Percentiles rank a stretch among this genome's conserved stretches.
phyloP scores from a whole-genome alignment of 2,113 vertebrate genomes.

The Panthera tigris region DNA sequence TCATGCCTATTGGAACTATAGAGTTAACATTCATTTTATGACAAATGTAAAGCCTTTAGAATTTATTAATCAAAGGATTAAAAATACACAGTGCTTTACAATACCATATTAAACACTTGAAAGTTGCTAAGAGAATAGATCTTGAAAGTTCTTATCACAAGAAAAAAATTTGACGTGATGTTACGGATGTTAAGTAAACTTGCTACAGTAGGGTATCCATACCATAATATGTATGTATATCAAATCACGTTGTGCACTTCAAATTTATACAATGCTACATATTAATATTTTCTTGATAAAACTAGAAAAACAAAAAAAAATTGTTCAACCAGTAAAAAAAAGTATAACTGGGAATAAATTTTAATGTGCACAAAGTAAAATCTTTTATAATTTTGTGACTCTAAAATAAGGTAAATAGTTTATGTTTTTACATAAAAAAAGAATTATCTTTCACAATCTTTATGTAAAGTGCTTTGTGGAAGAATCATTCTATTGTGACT shows the following conservation, averaged over 20 bases:
- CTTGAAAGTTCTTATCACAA: background rate
- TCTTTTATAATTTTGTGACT: slow-evolving; percentile 1
- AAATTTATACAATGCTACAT: background rate
- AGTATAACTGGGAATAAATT: slow-evolving; percentile 45
- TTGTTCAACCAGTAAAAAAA: background rate
- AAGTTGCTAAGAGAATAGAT: background rate
- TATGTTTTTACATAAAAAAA: background rate
- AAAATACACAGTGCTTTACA: background rate
- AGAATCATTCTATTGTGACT: background rate
- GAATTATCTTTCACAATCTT: background rate
- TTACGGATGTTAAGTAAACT: background rate
- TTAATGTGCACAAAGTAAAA: slow-evolving; percentile 12
- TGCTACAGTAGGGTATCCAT: background rate
- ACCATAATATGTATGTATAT: background rate
- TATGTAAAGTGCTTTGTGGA: background rate
- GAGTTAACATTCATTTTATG: slow-evolving; percentile 23
- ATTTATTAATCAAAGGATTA: background rate
- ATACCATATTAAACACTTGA: background rate
- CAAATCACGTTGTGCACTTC: background rate
- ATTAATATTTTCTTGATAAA: background rate
- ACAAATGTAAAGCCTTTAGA: background rate
- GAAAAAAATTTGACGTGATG: background rate
- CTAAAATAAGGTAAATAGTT: background rate
- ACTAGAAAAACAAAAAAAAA: background rate
- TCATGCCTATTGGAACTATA: slow-evolving; percentile 35